These are phyloP conservation scores for Electrophaes corylata DNA, from an alignment of 2,888 invertebrate genomes.

Conservation along the genomic window DNA sequence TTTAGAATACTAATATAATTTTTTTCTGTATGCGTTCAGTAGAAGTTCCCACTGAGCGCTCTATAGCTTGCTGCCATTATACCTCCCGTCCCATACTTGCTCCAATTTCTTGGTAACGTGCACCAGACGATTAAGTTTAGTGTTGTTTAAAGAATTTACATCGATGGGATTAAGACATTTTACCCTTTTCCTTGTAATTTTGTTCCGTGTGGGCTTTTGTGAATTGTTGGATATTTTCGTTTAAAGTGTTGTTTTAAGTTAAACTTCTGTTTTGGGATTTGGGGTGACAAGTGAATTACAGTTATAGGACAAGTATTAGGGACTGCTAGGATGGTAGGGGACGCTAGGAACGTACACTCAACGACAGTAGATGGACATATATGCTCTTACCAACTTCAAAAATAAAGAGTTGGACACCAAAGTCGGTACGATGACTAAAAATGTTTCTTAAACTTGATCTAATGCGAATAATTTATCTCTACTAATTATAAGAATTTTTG, in stretches of 20 bases:
- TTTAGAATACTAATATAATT: no score
- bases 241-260: conserved; percentile 22
- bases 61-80: conserved; percentile 9
- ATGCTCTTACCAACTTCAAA: no score
- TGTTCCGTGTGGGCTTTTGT: conserved; percentile 8
- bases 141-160: conserved; percentile 39
- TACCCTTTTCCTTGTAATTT: conserved; percentile 34
- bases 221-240: conserved; percentile 17
- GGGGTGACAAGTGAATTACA: conserved; percentile 13
- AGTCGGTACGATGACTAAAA: no score
- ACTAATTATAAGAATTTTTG: no score
- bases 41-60: no score
- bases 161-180: conserved; percentile 36
- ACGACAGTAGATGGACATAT: no score
- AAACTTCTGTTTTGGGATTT: conserved; percentile 12
- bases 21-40: no score
- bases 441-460: no score
- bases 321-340: neutral
- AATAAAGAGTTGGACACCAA: no score
- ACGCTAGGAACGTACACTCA: neutral
- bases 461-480: no score
- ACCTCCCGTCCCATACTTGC: conserved; percentile 27
- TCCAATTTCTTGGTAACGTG: conserved; percentile 30
- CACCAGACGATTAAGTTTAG: conserved; percentile 39
- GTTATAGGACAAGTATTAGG: conserved; percentile 2